Evolutionary conservation across 1,140 invertebrate genomes (phyloP).

Genomic region (Leptestheria dahalacensis): DNA sequence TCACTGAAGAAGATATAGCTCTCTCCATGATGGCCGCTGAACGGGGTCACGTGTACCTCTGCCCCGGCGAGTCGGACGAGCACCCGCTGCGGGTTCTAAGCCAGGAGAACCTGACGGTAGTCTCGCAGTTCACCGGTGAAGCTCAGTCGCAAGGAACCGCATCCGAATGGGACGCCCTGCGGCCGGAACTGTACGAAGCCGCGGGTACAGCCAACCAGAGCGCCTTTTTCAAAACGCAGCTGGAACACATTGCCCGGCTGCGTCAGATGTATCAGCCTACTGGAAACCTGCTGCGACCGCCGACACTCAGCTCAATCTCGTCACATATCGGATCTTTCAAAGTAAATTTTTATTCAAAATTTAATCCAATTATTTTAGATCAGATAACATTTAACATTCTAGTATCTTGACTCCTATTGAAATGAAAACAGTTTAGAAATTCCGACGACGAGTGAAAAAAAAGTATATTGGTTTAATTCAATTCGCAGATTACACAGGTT

Average conservation of each 20-base stretch:
- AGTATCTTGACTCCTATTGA: too few species aligned
- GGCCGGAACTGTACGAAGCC: neutral
- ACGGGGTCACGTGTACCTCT: conserved; percentile 15
- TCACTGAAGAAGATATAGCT: conserved; percentile 81
- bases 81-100: conserved; percentile 74
- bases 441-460: too few species aligned
- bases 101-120: conserved; percentile 74
- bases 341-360: neutral
- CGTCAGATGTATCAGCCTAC: conserved; percentile 43
- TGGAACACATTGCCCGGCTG: conserved; percentile 47
- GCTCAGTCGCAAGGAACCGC: conserved; percentile 15
- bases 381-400: neutral
- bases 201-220: conserved; percentile 11
- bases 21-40: conserved; percentile 52
- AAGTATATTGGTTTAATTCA: too few species aligned
- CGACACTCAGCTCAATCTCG: conserved; percentile 24
- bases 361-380: neutral
- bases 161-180: conserved; percentile 19
- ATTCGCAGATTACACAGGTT: too few species aligned
- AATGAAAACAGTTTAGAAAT: too few species aligned
- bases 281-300: conserved; percentile 25
- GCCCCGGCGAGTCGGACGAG: conserved; percentile 29
- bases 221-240: conserved; percentile 29
- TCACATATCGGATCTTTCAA: conserved; percentile 9
- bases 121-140: conserved; percentile 55